Conservation (phyloP, 92 coral and sea anemone species). For the Galaxea fascicularis region DNA sequence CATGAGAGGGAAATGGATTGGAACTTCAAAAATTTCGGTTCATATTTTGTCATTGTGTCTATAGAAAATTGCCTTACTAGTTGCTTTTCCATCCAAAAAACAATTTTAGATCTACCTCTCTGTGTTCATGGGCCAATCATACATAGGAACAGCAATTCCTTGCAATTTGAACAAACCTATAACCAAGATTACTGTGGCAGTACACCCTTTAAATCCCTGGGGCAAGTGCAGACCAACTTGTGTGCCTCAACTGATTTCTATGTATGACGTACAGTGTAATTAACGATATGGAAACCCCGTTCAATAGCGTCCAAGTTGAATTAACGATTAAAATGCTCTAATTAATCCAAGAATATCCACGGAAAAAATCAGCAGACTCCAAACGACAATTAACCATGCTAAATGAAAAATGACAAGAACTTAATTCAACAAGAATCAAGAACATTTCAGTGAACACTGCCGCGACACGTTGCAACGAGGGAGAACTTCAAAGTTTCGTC, state of each 20-base stretch:
- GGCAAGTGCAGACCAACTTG: not conserved
- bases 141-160: too few species aligned
- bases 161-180: too few species aligned
- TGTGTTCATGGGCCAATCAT: too few species aligned
- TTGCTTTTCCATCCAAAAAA: too few species aligned
- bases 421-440: not conserved
- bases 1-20: too few species aligned
- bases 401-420: not conserved
- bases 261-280: not conserved
- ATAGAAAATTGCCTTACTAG: too few species aligned
- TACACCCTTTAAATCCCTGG: not conserved
- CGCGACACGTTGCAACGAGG: not conserved
- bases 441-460: not conserved
- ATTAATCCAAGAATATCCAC: not conserved
- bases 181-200: too few species aligned
- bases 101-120: too few species aligned
- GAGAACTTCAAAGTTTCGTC: not conserved
- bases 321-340: not conserved
- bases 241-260: not conserved
- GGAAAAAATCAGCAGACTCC: not conserved
- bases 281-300: not conserved
- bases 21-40: too few species aligned
- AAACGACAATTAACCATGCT: not conserved
- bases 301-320: not conserved
- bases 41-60: too few species aligned